Evolutionary conservation across 1,140 invertebrate species (phyloP), one percentile per base, ranked within the genome.

Genomic region (Mamestra configurata): DNA sequence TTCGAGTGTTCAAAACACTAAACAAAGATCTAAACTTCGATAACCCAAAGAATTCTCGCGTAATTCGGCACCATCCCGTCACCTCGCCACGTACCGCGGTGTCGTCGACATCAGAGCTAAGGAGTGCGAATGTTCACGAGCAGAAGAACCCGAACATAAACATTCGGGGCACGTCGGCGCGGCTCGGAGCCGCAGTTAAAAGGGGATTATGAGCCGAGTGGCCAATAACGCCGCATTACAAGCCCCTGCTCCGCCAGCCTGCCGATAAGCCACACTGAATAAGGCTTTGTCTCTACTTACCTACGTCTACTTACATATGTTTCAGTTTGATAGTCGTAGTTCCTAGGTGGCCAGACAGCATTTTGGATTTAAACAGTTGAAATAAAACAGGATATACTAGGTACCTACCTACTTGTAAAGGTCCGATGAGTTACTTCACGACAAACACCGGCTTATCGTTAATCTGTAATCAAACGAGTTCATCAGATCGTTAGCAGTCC

Each of bases 121-220:
- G 86, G 82, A 92, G 90, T 90, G 90, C 85, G 84, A 92, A 92
- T 88, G 91, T 89, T 87, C 82, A 66, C 85, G 79, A 82, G 84
- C 80, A 84, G 82, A 90, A 87, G 87, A 85, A 85, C 79, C 68
- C 18, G 43, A 51, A 53, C 73, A 84, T 91, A 87, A 83, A 83
- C 66, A 93, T 93, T 89, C 92, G 22, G 73, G 31, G 79, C 92
- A 93, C 91, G 91, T 92, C 81, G 84, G 64, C 79, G 75, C 77
- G 79, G 79, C 81, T 83, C 84, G 79, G 86, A 68, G 80, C 85
- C 86, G 88, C 90, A 92, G 88, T 92, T 92, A 93, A 93, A 93
- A 89, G 88, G 87, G 91, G 92, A 93, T 93, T 93, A 93, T 91
- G 89, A 92, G 90, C 84, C 79, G 89, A 88, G 89, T 89, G 90